Base-by-base conservation (phyloP, 2,797 vertebrate genomes). In the Gallirallus australis region DNA sequence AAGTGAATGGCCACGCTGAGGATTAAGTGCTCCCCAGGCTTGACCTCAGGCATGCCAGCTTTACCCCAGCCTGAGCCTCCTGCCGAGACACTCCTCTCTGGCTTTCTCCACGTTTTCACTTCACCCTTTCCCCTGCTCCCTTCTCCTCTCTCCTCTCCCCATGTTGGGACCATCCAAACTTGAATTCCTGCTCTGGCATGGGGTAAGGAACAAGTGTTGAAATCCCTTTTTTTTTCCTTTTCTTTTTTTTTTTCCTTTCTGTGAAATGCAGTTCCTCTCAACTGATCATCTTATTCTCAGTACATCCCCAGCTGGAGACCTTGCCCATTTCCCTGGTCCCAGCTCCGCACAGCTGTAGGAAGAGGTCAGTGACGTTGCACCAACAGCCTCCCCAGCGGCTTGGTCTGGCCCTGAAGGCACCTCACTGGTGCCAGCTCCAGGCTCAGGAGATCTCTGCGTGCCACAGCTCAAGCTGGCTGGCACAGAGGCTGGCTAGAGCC, bases 1-100 rank as follows among this genome's bases (percentile, higher is more conserved):
- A 92, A 90, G 86, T 89, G 56, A 92, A 72, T 77, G 68, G 75
- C 83, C 50, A 20, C 71, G 88, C 68, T 90, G 75, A 86, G 88
- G 80, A 89, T 70, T 93, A 95, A 93, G 75, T 80, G 60, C 81
- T 94, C 73, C 81, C 87, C 64, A 42, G 0, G 8, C 50, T 64
- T 85, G 90, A 89, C 89, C 70, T 90, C 82, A 82, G 64, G 70
- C 80, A 61, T 37, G 59, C 66, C 84, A 81, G 80, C 90, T 33
- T 65, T 71, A 30, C 65, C 73, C 59, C 73, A 72, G 73, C 59
- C 33, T 0, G 1, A 45, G 86, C 17, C 2, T 15, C 48, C 59
- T 86, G 25, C 53, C 0, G 11, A 86, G 81, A 50, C 9, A 0
- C 50, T 92, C 31, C 56, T 64, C 65, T 69, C 45, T 0, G 0